Evolutionary conservation across 1,140 invertebrate genomes (phyloP), one percentile per base, ranked within the genome.

Genomic region (Holotrichia oblita): DNA sequence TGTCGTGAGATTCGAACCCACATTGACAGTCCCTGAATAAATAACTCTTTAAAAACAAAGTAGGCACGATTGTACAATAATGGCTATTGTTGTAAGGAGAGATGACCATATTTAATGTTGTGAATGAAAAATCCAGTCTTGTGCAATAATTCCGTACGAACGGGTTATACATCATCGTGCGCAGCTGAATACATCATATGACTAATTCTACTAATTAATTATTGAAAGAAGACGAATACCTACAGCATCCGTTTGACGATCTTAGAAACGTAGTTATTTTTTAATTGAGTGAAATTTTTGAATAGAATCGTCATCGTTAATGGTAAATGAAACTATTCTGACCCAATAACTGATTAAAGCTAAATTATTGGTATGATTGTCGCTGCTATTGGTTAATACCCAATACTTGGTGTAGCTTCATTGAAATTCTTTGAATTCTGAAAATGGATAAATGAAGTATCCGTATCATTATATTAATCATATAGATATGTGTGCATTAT

Each of bases 1-100:
- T 74, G 73, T 74, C 73, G 73, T 44, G 73, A 74, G 73, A 74
- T 74, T 74, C 73, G 73, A 74, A 42, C 73, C 73, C 73, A 74
- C 73, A 74, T 74, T 74, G 73, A 74, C 73, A 74, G 73, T 69
- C 20, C 27, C 27, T 76, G 78, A 76, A 79, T 79, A 79, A 79
- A 76, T 76, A 79, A 79, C 78, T 79, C 73, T 75, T 79, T 73
- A 76, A 78, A 48, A 79, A 79, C 73, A 79, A 76, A 79, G 73
- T 79, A 79, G 78, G 78, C 78, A 79, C 78, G 73, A 79, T 76
- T 79, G 59, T 72, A 76, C 73, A 79, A 79, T 76, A 76, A 75
- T 79, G 78, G 73, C 78, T 69, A 79, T 79, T 79, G 73, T 79
- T 79, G 73, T 73, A 79, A 44, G 42, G 61, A 41, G 22, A 24